phyloP scores from a whole-genome alignment of 2,113 vertebrate genomes.

The Clarias gariepinus region DNA sequence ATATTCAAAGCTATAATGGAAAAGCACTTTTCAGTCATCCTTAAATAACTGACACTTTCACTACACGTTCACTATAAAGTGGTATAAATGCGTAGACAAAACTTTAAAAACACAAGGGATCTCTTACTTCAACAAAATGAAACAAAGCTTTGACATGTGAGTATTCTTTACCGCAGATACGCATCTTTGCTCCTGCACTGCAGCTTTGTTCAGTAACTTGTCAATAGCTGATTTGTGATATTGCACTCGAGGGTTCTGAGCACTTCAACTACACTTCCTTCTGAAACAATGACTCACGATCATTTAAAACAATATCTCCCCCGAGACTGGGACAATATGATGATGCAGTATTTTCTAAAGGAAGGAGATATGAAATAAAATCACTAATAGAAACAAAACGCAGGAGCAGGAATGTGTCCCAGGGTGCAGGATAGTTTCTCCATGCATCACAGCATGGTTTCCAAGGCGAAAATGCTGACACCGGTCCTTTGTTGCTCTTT shows the following conservation, averaged over 20 bases:
- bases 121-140: not conserved
- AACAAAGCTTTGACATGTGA: conserved; percentile 1
- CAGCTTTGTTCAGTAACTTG: conserved; percentile 26
- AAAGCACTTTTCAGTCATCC: not conserved
- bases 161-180: not conserved
- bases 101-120: not conserved
- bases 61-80: not conserved
- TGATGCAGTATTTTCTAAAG: conserved; percentile 70
- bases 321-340: conserved; percentile 65
- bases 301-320: conserved; percentile 70
- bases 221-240: conserved; percentile 49
- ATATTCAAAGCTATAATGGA: not conserved
- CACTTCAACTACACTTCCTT: conserved; percentile 45
- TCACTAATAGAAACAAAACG: conserved; percentile 58
- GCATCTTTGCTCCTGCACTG: not conserved
- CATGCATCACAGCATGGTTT: conserved; percentile 68
- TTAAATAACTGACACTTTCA: conserved; percentile 29
- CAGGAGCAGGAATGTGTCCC: conserved; percentile 39
- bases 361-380: conserved; percentile 64
- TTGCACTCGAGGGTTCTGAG: conserved; percentile 25
- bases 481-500: conserved; percentile 64
- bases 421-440: conserved; percentile 43
- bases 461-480: conserved; percentile 71
- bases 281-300: conserved; percentile 68
- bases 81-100: not conserved